A percentile compares a stretch with the other conserved stretches of the same genome.
These are phyloP conservation scores for Hirtodrosophila confusa DNA, from an alignment of 2,888 invertebrate species.

Conservation along the genomic window DNA sequence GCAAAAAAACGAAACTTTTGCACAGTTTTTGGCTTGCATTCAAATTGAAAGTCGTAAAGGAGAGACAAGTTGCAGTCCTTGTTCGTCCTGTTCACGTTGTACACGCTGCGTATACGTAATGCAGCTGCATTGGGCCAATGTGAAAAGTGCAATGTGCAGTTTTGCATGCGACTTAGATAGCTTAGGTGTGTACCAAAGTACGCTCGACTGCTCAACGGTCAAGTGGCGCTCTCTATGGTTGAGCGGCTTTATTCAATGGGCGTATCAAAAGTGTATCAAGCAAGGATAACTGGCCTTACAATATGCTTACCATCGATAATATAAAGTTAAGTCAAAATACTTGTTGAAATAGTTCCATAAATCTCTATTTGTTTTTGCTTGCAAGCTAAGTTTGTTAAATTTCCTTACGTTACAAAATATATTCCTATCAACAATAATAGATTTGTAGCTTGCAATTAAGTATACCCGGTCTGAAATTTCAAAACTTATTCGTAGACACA, in stretches of 20 bases:
- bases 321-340: no score
- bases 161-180: slow-evolving; percentile 20
- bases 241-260: background rate
- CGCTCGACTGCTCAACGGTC: background rate
- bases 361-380: no score
- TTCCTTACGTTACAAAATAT: no score
- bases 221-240: slow-evolving; percentile 1
- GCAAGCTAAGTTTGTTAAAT: no score
- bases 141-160: slow-evolving; percentile 24
- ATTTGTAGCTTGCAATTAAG: no score
- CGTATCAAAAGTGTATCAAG: no score
- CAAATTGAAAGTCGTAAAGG: slow-evolving; percentile 49
- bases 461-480: no score
- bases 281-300: no score
- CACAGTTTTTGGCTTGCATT: slow-evolving; percentile 75
- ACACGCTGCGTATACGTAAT: slow-evolving; percentile 75
- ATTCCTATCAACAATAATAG: no score
- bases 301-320: no score
- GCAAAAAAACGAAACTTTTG: slow-evolving; percentile 15
- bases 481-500: no score
- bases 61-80: slow-evolving; percentile 42
- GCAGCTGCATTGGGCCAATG: slow-evolving; percentile 47
- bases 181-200: slow-evolving; percentile 9
- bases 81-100: slow-evolving; percentile 22
- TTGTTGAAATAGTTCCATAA: no score